phyloP scores from a whole-genome alignment of 2,888 invertebrate species.

The Volucella inanis region DNA sequence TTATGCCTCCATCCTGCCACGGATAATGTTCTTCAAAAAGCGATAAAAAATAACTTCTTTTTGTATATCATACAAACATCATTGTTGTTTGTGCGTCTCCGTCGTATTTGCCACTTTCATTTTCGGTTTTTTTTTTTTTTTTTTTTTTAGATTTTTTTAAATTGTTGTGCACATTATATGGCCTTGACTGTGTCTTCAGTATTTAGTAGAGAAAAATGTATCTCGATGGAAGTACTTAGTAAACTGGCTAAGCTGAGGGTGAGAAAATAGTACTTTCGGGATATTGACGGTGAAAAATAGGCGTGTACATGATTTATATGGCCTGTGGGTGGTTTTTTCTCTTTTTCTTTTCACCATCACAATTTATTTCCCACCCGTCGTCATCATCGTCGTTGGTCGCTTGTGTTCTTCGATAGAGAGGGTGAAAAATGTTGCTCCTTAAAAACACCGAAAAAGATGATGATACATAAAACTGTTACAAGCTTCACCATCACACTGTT shows the following conservation, averaged over 20 bases:
- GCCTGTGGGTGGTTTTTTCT: constrained; percentile 56
- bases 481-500: constrained; percentile 39
- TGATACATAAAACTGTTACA: constrained; percentile 58
- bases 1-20: not conserved
- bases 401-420: constrained; percentile 5
- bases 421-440: constrained; percentile 26
- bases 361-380: constrained; percentile 22
- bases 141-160: not conserved
- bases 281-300: constrained; percentile 72
- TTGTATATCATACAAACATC: not conserved
- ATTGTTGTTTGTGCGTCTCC: too few relatives aligned
- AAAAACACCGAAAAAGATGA: constrained; percentile 28
- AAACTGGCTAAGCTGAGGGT: constrained; percentile 56
- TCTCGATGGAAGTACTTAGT: constrained; percentile 63
- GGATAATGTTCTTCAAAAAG: constrained; percentile 12
- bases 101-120: too few relatives aligned
- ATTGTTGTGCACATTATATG: constrained; percentile 8
- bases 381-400: not conserved
- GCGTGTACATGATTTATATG: constrained; percentile 71
- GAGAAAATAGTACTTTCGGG: constrained; percentile 61
- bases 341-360: not conserved
- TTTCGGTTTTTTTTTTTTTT: not conserved
- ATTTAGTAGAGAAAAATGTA: constrained; percentile 22
- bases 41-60: constrained; percentile 9
- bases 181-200: constrained; percentile 27